Evolutionary conservation across 2,113 vertebrate genomes (phyloP).

Genomic region (Prochilodus magdalenae): DNA sequence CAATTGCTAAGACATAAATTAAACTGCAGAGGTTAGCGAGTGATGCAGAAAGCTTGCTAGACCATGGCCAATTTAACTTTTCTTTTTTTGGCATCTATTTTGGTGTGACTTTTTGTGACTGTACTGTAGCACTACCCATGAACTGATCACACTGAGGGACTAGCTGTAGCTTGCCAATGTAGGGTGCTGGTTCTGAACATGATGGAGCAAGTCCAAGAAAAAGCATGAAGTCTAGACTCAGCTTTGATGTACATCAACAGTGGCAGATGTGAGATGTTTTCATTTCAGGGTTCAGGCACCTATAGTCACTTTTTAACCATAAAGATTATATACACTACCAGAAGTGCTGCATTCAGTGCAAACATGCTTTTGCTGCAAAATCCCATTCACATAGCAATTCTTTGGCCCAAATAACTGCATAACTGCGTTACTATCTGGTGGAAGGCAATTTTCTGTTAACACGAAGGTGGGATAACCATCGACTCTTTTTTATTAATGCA

Average conservation of each 20-base stretch:
- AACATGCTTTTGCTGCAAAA: not conserved
- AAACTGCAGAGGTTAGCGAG: not conserved
- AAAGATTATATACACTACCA: not conserved
- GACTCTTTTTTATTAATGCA: not conserved
- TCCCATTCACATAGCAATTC: not conserved
- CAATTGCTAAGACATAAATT: constrained; percentile 10
- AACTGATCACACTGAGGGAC: not conserved
- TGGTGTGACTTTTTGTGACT: not conserved
- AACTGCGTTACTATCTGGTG: not conserved
- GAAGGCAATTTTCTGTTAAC: not conserved
- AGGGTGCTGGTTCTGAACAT: not conserved
- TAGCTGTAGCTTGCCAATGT: not conserved
- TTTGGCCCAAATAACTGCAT: not conserved
- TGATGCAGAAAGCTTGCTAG: not conserved
- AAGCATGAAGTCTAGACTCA: constrained; percentile 9
- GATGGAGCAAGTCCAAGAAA: constrained; percentile 24
- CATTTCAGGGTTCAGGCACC: not conserved
- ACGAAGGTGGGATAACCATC: not conserved
- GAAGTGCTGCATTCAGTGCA: not conserved
- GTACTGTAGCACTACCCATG: not conserved
- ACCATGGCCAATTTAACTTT: not conserved
- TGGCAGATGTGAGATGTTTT: constrained; percentile 1
- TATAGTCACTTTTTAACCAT: not conserved
- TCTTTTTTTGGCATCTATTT: constrained; percentile 14
- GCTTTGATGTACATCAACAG: not conserved